These are phyloP conservation scores for Cyprinus carpio DNA, from an alignment of 2,113 vertebrate genomes.

Conservation along the genomic window DNA sequence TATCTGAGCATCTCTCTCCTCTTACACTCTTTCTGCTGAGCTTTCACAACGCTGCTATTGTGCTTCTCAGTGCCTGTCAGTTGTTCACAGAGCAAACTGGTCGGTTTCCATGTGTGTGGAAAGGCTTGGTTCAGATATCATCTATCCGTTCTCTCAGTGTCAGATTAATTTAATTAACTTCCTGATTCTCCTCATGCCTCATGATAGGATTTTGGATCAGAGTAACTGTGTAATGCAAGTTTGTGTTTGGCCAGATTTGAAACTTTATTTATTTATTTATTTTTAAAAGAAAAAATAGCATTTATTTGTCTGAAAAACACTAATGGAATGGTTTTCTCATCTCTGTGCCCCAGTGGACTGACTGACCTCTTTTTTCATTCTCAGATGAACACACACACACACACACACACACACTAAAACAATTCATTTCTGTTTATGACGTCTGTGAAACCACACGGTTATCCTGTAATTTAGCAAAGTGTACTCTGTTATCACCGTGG, in stretches of 20 bases:
- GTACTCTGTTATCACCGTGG: slow-evolving; percentile 3
- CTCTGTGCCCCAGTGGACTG: slow-evolving; percentile 28
- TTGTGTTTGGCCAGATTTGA: background rate
- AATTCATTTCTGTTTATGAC: slow-evolving; percentile 34
- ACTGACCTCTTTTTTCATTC: slow-evolving; percentile 51
- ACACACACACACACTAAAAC: slow-evolving; percentile 35
- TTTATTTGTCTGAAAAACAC: background rate
- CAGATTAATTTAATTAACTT: background rate
- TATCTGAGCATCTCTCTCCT: slow-evolving; percentile 46
- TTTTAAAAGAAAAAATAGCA: too few relatives aligned
- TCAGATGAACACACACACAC: slow-evolving; percentile 18
- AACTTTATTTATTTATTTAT: too few relatives aligned
- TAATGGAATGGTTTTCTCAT: background rate
- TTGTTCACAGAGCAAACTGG: background rate
- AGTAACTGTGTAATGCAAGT: background rate
- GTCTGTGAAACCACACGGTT: slow-evolving; percentile 12
- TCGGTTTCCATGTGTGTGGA: background rate
- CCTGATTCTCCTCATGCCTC: background rate
- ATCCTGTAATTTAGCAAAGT: slow-evolving; percentile 27
- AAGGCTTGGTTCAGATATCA: background rate
- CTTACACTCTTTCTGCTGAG: slow-evolving; percentile 41
- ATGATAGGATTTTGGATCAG: background rate
- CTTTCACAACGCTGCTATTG: slow-evolving; percentile 39
- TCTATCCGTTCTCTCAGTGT: background rate
- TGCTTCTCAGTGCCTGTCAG: slow-evolving; percentile 21